Conservation (phyloP, 2,888 invertebrate species). For the Temnothorax rugatulus region DNA sequence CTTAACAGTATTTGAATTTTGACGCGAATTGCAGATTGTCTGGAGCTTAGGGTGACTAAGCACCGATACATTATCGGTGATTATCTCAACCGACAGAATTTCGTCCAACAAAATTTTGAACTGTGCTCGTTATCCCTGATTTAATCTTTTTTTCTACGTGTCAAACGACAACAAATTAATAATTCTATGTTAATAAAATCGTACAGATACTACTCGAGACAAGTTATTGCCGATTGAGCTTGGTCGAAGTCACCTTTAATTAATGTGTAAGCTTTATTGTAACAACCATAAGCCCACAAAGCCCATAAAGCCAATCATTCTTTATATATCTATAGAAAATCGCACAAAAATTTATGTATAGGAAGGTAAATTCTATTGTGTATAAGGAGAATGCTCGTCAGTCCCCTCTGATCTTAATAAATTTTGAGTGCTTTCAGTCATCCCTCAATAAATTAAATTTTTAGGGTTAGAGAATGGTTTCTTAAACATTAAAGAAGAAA, state of each 20-base stretch:
- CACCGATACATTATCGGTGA: background rate
- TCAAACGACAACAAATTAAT: background rate
- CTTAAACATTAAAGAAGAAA: background rate
- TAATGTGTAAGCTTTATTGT: constrained; percentile 2
- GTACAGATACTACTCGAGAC: background rate
- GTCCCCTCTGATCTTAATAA: background rate
- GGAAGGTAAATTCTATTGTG: background rate
- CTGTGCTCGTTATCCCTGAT: no score
- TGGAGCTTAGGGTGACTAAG: background rate
- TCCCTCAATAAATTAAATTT: background rate
- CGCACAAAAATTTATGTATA: background rate
- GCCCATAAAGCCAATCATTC: background rate
- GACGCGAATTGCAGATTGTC: background rate
- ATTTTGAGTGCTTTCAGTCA: background rate
- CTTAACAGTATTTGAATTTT: no score
- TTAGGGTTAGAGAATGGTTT: background rate
- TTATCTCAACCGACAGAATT: background rate
- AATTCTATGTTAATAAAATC: background rate
- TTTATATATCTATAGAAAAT: constrained; percentile 15
- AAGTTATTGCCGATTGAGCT: background rate
- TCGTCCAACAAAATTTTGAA: no score
- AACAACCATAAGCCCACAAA: background rate
- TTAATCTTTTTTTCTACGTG: background rate
- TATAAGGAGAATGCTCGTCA: background rate
- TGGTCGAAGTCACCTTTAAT: background rate